phyloP scores from a whole-genome alignment of 2,797 vertebrate species.

The Myotis vivesi region DNA sequence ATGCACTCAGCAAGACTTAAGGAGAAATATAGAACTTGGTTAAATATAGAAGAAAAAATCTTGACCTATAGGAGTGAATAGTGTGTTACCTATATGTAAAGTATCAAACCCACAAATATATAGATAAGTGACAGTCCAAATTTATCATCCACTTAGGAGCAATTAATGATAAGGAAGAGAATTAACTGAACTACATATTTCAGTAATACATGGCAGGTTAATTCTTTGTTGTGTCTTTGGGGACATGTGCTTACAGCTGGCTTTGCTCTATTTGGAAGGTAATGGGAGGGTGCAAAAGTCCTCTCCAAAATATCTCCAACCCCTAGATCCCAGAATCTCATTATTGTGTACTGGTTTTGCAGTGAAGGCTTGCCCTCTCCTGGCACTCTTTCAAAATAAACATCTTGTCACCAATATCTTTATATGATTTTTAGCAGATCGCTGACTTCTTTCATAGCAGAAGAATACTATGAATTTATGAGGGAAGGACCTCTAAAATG shows the following conservation, averaged over 20 bases:
- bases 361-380: neutral
- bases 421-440: neutral
- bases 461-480: neutral
- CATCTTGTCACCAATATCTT: neutral
- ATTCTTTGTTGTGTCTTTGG: neutral
- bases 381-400: neutral
- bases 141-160: neutral
- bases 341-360: neutral
- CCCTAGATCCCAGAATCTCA: neutral
- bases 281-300: neutral
- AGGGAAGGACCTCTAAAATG: neutral
- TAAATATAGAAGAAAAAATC: neutral
- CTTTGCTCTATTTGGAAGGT: neutral
- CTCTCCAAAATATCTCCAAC: neutral
- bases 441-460: neutral
- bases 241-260: neutral
- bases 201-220: neutral
- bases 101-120: neutral
- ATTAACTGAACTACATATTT: neutral
- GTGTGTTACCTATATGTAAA: neutral
- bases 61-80: neutral
- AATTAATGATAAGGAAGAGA: neutral
- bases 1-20: neutral
- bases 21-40: neutral
- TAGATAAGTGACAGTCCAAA: neutral